Evolutionary conservation across 1,140 invertebrate species (phyloP), one percentile per base, ranked within the genome.

Genomic region (Pogonomyrmex barbatus): DNA sequence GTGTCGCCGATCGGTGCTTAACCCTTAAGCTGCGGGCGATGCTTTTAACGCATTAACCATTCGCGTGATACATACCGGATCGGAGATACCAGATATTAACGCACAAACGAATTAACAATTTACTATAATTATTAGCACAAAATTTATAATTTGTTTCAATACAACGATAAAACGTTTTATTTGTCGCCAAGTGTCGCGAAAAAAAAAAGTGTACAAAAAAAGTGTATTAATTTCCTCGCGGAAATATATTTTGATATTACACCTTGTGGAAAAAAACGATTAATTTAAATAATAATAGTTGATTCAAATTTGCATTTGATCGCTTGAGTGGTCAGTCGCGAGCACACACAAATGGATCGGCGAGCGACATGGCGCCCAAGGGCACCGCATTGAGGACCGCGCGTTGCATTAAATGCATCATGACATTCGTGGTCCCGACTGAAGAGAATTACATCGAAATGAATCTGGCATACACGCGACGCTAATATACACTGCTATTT

Each of bases 341-440:
- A 36, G 39, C 50, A 42, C 54, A 36, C 79, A 60, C 56, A 60
- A 60, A 83, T 60, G 79, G 52, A 73, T 75, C 68, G 33, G 54
- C 79, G 56, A 62, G 33, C 79, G 79, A 75, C 42, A 54, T 47
- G 54, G 54, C 42, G 79, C 79, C 79, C 79, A 83, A 50, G 68
- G 79, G 79, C 54, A 83, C 68, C 56, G 42, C 33, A 60, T 83
- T 50, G 79, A 56, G 54, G 56, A 73, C 68, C 68, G 42, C 65
- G 65, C 24, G 33, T 45, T 50, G 54, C 54, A 82, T 82, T 58
- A 82, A 83, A 83, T 39, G 24, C 50, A 68, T 60, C 79, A 60
- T 75, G 79, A 62, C 79, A 50, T 73, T 75, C 79, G 79, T 12
- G 70, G 42, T 75, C 3, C 54, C 68, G 54, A 50, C 3, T 24